Conservation (phyloP, 2,113 vertebrate genomes). For the Oenanthe melanoleuca region DNA sequence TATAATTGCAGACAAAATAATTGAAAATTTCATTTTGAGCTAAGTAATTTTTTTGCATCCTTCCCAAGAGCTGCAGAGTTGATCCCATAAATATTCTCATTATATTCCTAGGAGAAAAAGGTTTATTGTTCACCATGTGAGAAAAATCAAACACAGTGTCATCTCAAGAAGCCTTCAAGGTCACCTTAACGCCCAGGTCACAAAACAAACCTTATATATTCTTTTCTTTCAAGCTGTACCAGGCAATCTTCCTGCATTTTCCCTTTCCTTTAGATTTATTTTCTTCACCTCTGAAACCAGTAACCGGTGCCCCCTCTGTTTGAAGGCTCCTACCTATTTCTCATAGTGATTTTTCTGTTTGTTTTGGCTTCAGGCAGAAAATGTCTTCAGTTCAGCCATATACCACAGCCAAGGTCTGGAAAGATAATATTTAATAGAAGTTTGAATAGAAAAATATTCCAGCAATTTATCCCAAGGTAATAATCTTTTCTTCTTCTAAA, state of each 20-base stretch:
- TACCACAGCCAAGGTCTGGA: not conserved
- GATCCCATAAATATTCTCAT: not conserved
- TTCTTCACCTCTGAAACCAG: not conserved
- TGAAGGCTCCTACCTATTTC: not conserved
- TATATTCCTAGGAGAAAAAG: not conserved
- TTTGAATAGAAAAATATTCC: not conserved
- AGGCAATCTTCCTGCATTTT: not conserved
- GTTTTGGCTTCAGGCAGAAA: conserved; percentile 37
- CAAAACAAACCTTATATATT: not conserved
- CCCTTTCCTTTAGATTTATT: not conserved
- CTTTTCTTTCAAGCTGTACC: not conserved
- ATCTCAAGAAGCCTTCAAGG: not conserved
- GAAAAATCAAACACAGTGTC: not conserved
- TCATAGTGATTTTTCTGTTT: conserved; percentile 10
- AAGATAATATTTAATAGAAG: not conserved
- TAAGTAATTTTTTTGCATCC: not conserved
- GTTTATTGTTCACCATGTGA: not conserved
- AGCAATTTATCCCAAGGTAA: not conserved
- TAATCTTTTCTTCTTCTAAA: not conserved
- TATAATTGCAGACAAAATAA: not conserved
- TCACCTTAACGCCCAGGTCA: not conserved
- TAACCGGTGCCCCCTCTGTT: not conserved
- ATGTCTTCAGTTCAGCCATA: not conserved
- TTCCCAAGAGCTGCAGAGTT: not conserved
- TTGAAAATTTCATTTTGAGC: not conserved